Evolutionary conservation across 2,888 invertebrate genomes (phyloP).

Genomic region (Hoplodrina blanda): DNA sequence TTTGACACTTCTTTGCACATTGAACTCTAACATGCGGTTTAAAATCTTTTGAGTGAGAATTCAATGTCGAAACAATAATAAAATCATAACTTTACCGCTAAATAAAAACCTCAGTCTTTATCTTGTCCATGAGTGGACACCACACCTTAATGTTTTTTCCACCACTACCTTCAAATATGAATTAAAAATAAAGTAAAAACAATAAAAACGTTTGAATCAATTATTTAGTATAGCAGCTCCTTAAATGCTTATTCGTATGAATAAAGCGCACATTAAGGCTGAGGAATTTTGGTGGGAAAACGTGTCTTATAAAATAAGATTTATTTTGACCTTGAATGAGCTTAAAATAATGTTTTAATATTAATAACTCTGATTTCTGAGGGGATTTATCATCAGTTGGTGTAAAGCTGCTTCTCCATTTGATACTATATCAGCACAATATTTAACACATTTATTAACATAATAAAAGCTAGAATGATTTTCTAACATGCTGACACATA

Average conservation of each 20-base stretch:
- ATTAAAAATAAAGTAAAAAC: slow-evolving; percentile 19
- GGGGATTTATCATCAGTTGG: slow-evolving; percentile 44
- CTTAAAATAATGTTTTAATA: slow-evolving; percentile 56
- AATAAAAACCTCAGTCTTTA: slow-evolving; percentile 79
- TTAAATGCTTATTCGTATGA: slow-evolving; percentile 15
- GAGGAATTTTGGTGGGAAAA: slow-evolving; percentile 58
- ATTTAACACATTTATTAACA: slow-evolving; percentile 20
- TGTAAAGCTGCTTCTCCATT: slow-evolving; percentile 35
- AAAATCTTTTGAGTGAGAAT: slow-evolving; percentile 46
- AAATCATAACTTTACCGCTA: slow-evolving; percentile 53
- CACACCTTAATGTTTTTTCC: slow-evolving; percentile 53
- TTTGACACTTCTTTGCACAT: slow-evolving; percentile 66
- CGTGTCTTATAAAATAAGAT: slow-evolving; percentile 25
- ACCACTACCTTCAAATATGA: slow-evolving; percentile 39
- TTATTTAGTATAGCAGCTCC: slow-evolving; percentile 36
- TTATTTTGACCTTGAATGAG: slow-evolving; percentile 41
- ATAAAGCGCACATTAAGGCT: slow-evolving; percentile 17
- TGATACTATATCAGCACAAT: slow-evolving; percentile 59
- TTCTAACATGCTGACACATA: slow-evolving; percentile 13
- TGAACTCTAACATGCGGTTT: slow-evolving; percentile 51
- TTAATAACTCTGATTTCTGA: slow-evolving; percentile 43
- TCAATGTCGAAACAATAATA: slow-evolving; percentile 49
- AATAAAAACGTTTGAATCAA: slow-evolving; percentile 40
- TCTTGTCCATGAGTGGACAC: slow-evolving; percentile 57
- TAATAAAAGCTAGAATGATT: slow-evolving; percentile 28